Evolutionary conservation across 2,888 invertebrate genomes (phyloP).

Genomic region (Cryptophagus acutangulus): DNA sequence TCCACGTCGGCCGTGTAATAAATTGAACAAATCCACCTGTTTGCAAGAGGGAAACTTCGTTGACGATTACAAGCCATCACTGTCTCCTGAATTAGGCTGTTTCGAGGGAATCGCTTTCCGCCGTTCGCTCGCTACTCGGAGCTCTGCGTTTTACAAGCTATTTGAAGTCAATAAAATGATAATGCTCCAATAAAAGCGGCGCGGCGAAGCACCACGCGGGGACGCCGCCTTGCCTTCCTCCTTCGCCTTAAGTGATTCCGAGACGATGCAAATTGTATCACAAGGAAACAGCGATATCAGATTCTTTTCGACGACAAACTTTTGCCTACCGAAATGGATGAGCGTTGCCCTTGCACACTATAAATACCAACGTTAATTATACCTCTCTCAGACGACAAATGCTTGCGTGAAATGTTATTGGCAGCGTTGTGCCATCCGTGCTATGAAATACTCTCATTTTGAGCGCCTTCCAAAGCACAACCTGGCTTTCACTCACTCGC

Average conservation of each 20-base stretch:
- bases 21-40: constrained; percentile 49
- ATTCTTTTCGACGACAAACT: too few species aligned
- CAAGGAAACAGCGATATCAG: constrained; percentile 26
- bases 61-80: constrained; percentile 50
- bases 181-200: constrained; percentile 50
- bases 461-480: constrained; percentile 46
- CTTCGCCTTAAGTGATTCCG: constrained; percentile 45
- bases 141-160: constrained; percentile 53
- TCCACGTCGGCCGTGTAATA: constrained; percentile 34
- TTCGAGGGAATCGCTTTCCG: constrained; percentile 46
- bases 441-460: constrained; percentile 45
- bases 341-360: constrained; percentile 48
- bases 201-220: constrained; percentile 35
- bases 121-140: constrained; percentile 43
- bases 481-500: constrained; percentile 42
- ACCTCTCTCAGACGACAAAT: constrained; percentile 44
- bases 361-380: constrained; percentile 49
- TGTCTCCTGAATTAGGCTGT: constrained; percentile 51
- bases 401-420: constrained; percentile 45
- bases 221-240: too few species aligned
- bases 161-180: constrained; percentile 54
- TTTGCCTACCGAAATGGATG: too few species aligned
- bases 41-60: constrained; percentile 44
- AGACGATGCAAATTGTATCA: constrained; percentile 49
- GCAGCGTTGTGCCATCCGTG: constrained; percentile 40